Base-by-base conservation (phyloP, 2,797 vertebrate species). In the Amphiprion clarkii region DNA sequence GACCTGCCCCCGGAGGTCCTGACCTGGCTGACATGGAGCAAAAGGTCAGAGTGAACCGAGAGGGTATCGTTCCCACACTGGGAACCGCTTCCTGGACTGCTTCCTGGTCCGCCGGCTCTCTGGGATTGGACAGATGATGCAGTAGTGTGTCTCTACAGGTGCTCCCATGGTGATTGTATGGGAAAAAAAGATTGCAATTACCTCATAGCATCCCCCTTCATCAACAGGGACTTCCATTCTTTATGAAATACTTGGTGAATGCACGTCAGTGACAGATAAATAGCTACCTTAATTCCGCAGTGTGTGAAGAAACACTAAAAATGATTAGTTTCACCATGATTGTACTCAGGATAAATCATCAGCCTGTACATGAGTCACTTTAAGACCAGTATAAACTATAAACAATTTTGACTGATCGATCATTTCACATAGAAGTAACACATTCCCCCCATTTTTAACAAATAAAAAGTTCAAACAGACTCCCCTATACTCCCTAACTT, bases 31-130 rank as follows among this genome's bases (percentile, higher is more conserved):
- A 59, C 59, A 46, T 52, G 62, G 55, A 62, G 66, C 64, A 60
- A 70, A 76, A 87, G 88, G 87, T 92, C 82, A 85, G 64, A 61
- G 52, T 71, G 44, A 83, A 83, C 73, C 42, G 21, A 19, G 67
- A 72, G 54, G 23, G 71, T 62, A 59, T 56, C n/a, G 61, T 87
- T 91, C 84, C 74, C 87, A 85, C 33, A 74, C 62, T 70, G 56
- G 36, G 66, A 54, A 55, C 36, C 25, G 44, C 46, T 58, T 74
- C 72, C 46, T 51, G 19, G 31, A 11, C 16, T 33, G 56, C 13
- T 64, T 78, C 40, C 64, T 71, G 46, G 57, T 74, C 12, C 42
- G 68, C n/a, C 10, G 13, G 6, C 17, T 61, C 42, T 65, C 36
- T 69, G 44, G 33, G 55, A 65, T 13, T 27, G 19, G 33, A 55